Conservation (phyloP, 2,113 vertebrate species). For the Taxidea taxus region DNA sequence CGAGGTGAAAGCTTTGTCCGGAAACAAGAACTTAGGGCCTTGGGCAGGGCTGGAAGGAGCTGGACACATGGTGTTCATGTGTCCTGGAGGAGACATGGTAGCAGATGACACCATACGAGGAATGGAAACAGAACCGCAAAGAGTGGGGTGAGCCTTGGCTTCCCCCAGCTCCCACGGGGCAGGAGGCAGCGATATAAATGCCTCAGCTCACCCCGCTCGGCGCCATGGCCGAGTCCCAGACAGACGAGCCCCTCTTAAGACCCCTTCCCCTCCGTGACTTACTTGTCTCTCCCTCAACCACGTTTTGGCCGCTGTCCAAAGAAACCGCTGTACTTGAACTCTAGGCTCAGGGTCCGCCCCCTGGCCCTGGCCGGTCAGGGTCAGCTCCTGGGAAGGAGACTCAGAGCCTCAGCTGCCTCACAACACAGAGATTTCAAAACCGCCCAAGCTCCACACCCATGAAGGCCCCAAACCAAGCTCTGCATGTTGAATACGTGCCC, state of each 20-base stretch:
- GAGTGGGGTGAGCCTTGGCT: rapidly evolving
- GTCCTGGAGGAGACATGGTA: rapidly evolving
- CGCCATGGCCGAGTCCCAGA: rapidly evolving
- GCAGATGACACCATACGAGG: rapidly evolving
- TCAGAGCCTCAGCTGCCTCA: neutral
- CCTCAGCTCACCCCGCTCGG: neutral
- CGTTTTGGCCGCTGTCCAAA: neutral
- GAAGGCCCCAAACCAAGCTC: neutral
- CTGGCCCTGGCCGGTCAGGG: too few relatives aligned
- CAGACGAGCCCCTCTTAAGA: rapidly evolving
- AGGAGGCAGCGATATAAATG: neutral
- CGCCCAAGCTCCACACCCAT: rapidly evolving
- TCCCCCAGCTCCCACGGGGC: neutral
- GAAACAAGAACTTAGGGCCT: neutral
- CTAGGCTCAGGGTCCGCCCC: neutral
- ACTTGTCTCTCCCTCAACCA: neutral
- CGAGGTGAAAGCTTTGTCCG: neutral
- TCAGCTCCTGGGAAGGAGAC: neutral
- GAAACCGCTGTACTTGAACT: neutral
- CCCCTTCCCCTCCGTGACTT: neutral
- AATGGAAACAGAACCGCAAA: neutral
- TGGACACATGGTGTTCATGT: too few relatives aligned
- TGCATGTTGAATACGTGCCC: rapidly evolving
- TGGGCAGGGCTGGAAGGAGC: neutral
- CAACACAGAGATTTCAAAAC: neutral